Percentiles rank a stretch among this genome's conserved stretches.
phyloP scores from a whole-genome alignment of 2,113 vertebrate genomes.

The Pseudorasbora parva region DNA sequence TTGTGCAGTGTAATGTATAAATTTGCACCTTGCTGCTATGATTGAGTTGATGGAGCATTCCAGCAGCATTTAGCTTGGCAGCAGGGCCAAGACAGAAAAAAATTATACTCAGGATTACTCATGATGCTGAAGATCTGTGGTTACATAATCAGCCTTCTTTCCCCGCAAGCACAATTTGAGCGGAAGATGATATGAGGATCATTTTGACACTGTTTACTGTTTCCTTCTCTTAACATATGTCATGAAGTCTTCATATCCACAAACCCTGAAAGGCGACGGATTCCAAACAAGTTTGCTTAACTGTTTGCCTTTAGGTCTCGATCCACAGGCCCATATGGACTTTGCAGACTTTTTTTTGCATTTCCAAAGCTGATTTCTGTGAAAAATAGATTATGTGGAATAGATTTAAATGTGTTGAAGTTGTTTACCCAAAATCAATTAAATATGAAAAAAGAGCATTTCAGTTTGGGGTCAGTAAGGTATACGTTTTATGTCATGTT shows the following conservation, averaged over 20 bases:
- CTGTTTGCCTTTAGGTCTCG: constrained; percentile 10
- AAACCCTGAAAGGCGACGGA: not conserved
- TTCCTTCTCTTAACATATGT: constrained; percentile 30
- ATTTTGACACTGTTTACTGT: constrained; percentile 32
- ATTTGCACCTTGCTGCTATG: constrained; percentile 14
- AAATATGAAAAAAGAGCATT: not conserved
- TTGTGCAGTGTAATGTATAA: constrained; percentile 14
- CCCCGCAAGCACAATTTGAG: constrained; percentile 9
- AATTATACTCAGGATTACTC: constrained; percentile 20
- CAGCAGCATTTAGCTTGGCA: constrained; percentile 15
- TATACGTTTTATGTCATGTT: not conserved
- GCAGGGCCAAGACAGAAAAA: constrained; percentile 18
- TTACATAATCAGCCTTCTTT: constrained; percentile 6
- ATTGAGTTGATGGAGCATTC: not conserved
- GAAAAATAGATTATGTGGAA: not conserved
- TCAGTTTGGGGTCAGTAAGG: not conserved
- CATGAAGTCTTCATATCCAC: constrained; percentile 5
- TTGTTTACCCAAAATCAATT: not conserved
- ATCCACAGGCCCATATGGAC: not conserved
- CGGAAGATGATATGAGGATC: constrained; percentile 1
- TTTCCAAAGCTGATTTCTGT: not conserved
- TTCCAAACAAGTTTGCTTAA: constrained; percentile 29
- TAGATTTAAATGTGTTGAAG: not conserved
- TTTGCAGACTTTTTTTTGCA: not conserved
- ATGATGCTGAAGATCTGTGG: not conserved